phyloP scores from a whole-genome alignment of 2,797 vertebrate genomes.

The Mastacembelus armatus region DNA sequence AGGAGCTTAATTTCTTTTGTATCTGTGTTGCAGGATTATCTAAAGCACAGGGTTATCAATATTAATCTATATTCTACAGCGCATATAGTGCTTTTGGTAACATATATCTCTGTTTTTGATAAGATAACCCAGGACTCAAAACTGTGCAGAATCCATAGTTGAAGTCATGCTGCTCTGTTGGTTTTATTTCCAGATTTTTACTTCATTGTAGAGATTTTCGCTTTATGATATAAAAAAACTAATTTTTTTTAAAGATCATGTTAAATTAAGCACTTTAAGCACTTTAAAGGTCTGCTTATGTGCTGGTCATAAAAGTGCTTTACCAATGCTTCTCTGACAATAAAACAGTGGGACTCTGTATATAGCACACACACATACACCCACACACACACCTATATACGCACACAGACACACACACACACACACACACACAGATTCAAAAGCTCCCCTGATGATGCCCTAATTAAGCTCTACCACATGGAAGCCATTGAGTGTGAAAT shows the following conservation, averaged over 20 bases:
- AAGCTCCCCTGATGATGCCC: slow-evolving; percentile 69
- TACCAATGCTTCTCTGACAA: slow-evolving; percentile 51
- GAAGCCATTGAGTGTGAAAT: slow-evolving; percentile 80
- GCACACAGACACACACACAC: slow-evolving; percentile 21
- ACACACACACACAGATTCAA: slow-evolving; percentile 52
- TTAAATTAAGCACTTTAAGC: slow-evolving; percentile 23
- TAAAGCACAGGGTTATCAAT: neutral
- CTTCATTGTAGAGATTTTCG: slow-evolving; percentile 19
- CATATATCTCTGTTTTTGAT: neutral
- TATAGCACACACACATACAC: neutral
- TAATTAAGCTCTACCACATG: slow-evolving; percentile 77
- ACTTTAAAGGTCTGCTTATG: slow-evolving; percentile 49
- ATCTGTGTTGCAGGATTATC: neutral
- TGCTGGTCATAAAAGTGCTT: slow-evolving; percentile 53
- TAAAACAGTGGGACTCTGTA: slow-evolving; percentile 70
- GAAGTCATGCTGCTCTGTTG: slow-evolving; percentile 10
- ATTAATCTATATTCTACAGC: neutral
- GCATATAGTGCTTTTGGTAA: neutral
- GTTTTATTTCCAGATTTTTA: slow-evolving; percentile 47
- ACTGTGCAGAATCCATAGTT: neutral
- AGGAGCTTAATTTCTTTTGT: neutral
- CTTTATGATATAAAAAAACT: slow-evolving; percentile 13
- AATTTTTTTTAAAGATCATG: slow-evolving; percentile 21
- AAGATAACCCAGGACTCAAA: neutral
- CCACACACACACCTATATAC: slow-evolving; percentile 28